phyloP scores from a whole-genome alignment of 1,140 invertebrate species.

The Portunus trituberculatus region DNA sequence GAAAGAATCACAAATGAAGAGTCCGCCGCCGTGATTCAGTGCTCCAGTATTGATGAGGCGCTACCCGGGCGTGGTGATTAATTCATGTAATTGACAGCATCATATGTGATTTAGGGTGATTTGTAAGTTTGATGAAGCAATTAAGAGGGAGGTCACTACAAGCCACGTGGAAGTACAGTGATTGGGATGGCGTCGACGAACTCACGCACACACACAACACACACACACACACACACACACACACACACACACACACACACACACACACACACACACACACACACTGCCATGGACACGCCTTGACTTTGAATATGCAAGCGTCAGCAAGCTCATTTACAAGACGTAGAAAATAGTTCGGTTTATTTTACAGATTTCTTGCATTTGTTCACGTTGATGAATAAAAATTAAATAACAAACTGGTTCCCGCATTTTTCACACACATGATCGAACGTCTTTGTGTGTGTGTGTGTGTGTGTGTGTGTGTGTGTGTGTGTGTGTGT shows the following conservation, averaged over 20 bases:
- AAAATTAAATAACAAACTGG: no score
- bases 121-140: slow-evolving; percentile 4
- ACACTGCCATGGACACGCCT: background rate
- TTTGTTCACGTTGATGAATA: no score
- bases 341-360: no score
- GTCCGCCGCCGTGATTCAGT: background rate
- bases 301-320: background rate
- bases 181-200: background rate
- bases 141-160: background rate
- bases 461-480: background rate
- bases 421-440: no score
- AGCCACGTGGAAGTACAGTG: background rate
- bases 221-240: background rate
- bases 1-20: background rate
- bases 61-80: background rate
- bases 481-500: background rate
- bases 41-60: background rate
- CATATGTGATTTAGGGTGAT: background rate
- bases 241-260: slow-evolving; percentile 14
- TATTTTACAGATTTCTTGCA: no score
- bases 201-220: background rate
- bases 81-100: background rate
- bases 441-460: no score
- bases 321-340: no score
- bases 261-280: background rate